phyloP scores from a whole-genome alignment of 2,113 vertebrate species.

The Lophotis ruficrista region DNA sequence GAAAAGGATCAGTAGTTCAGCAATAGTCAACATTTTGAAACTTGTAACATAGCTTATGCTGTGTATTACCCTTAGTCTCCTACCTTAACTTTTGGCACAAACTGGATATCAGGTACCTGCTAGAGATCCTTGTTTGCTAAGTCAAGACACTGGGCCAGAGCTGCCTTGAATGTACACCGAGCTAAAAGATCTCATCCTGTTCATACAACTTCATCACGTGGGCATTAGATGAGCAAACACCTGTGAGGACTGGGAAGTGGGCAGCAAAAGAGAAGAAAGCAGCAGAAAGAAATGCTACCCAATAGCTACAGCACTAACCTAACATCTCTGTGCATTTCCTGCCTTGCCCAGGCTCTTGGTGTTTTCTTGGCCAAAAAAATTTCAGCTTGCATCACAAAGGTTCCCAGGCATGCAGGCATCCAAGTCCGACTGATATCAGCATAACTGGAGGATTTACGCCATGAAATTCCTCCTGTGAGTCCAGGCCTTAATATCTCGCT shows the following conservation, averaged over 20 bases:
- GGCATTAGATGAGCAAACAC: neutral
- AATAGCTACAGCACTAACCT: neutral
- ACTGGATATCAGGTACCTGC: neutral
- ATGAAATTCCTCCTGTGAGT: neutral
- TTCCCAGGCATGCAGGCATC: neutral
- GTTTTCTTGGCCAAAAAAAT: neutral
- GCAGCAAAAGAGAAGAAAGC: neutral
- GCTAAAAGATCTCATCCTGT: neutral
- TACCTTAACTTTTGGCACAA: neutral
- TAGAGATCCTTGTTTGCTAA: neutral
- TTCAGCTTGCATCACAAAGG: neutral
- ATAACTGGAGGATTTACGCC: neutral
- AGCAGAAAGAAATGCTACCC: rapidly evolving
- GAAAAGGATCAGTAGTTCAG: neutral
- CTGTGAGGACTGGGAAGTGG: no score
- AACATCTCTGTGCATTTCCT: neutral
- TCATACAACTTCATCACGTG: neutral
- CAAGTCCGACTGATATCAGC: neutral
- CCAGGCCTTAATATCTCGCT: neutral
- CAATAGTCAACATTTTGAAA: neutral
- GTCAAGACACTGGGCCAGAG: neutral
- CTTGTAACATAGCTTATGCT: neutral
- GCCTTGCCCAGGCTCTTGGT: neutral
- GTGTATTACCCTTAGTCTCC: neutral
- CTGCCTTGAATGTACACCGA: neutral